phyloP scores from a whole-genome alignment of 2,113 vertebrate species.

The Sceloporus tristichus region DNA sequence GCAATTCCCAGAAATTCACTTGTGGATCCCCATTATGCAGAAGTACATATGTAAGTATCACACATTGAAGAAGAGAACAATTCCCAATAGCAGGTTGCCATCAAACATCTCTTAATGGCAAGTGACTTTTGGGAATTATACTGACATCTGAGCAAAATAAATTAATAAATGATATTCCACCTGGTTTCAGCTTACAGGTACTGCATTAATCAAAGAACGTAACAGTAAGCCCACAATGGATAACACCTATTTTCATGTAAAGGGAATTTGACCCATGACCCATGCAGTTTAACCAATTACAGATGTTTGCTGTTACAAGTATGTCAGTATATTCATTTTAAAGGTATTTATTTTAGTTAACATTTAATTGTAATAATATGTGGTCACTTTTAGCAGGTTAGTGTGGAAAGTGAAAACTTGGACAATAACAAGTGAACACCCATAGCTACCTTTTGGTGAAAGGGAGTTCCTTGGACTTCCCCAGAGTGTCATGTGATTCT shows the following conservation, averaged over 20 bases:
- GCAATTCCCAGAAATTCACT: not conserved
- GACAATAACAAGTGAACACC: too few relatives aligned
- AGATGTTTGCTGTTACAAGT: not conserved
- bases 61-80: accelerated
- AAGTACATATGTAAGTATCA: not conserved
- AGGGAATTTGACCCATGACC: conserved; percentile 33
- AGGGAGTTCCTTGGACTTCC: too few relatives aligned
- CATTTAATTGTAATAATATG: too few relatives aligned
- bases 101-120: not conserved
- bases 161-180: not conserved
- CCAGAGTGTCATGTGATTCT: not conserved
- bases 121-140: conserved; percentile 2
- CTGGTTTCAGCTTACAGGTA: not conserved
- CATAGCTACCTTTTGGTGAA: too few relatives aligned
- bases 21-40: not conserved
- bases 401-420: too few relatives aligned
- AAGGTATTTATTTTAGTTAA: too few relatives aligned
- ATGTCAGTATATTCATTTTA: too few relatives aligned
- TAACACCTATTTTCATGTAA: not conserved
- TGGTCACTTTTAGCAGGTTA: too few relatives aligned
- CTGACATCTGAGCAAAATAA: not conserved
- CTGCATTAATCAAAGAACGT: not conserved
- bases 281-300: not conserved
- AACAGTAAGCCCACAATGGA: not conserved
- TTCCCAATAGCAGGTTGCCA: conserved; percentile 6